Evolutionary conservation across 2,888 invertebrate genomes (phyloP).

Genomic region (Scaptomyza polygonia): DNA sequence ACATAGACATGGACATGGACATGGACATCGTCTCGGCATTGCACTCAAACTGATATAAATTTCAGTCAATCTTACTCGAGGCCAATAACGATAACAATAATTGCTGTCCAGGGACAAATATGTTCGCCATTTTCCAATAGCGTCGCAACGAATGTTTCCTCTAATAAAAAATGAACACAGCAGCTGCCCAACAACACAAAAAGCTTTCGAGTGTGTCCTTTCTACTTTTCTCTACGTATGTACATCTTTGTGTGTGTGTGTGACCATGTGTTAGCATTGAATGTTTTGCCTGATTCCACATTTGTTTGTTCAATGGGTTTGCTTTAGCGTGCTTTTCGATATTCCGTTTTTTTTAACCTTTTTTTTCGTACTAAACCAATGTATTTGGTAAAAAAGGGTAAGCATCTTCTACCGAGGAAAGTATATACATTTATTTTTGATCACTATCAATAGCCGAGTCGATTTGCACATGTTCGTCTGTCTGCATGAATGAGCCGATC

Average conservation of each 20-base stretch:
- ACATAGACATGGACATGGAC: slow-evolving; percentile 26
- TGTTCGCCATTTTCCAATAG: slow-evolving; percentile 80
- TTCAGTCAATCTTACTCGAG: slow-evolving; percentile 76
- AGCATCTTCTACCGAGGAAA: no score
- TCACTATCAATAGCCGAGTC: no score
- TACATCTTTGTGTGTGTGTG: slow-evolving; percentile 7
- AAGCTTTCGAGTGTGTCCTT: slow-evolving; percentile 55
- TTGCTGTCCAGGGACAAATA: slow-evolving; percentile 81
- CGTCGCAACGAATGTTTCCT: slow-evolving; percentile 76
- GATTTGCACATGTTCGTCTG: no score
- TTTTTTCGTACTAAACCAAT: slow-evolving; percentile 13
- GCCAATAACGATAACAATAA: slow-evolving; percentile 80
- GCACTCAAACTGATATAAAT: slow-evolving; percentile 77
- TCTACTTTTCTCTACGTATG: background rate
- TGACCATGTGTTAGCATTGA: slow-evolving; percentile 36
- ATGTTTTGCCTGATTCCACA: slow-evolving; percentile 79
- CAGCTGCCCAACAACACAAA: slow-evolving; percentile 69
- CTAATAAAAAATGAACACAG: slow-evolving; percentile 79
- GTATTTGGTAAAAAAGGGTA: no score
- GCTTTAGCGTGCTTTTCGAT: slow-evolving; percentile 68
- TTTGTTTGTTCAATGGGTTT: slow-evolving; percentile 78
- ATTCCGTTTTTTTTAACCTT: slow-evolving; percentile 56
- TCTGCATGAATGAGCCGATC: no score
- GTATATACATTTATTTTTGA: no score
- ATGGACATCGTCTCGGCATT: slow-evolving; percentile 42